Evolutionary conservation across 2,113 vertebrate species (phyloP), one percentile per base, ranked within the genome.

Genomic region (Ceratotherium simum): DNA sequence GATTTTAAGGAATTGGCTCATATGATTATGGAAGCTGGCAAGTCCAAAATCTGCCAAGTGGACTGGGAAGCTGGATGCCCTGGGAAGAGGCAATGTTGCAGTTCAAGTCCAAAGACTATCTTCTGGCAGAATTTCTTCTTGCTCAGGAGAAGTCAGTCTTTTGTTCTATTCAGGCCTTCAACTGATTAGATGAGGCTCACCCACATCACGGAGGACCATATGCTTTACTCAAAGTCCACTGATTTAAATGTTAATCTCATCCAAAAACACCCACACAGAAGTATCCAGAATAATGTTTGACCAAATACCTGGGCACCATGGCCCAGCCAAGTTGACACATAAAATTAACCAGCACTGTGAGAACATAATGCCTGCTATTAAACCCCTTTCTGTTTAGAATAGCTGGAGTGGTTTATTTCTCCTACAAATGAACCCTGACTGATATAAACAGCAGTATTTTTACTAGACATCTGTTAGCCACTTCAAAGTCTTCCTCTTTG

Each of bases 401-500:
- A 78, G n/a, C 21, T 92, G 42, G 31, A 69, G 3, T 33, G 21
- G 89, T 46, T 86, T 78, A 39, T 65, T 87, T 79, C 75, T 80
- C n/a, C 46, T 42, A 65, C 42, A 80, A 92, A 56, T 75, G 58
- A 82, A 92, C 48, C 23, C 29, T n/a, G 23, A 46, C 48, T n/a
- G 48, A 88, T 58, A 58, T 23, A 64, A 76, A 81, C 58, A 92
- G 48, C 0, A 0, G 29, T 72, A n/a, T 56, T 73, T 62, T 48
- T 31, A 6, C 58, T 88, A 48, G 75, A 73, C 31, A 86, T 3
- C 31, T 67, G 58, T 39, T 31, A 81, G 56, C 75, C n/a, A n/a
- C 93, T 81, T 81, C 76, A 89, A 95, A 91, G 69, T 75, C 23
- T 64, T 86, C 65, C 73, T 86, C 39, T 60, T 80, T 92, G 56